These are phyloP conservation scores for Kuschelorhynchus macadamiae DNA, from an alignment of 2,888 invertebrate genomes.

Conservation along the genomic window DNA sequence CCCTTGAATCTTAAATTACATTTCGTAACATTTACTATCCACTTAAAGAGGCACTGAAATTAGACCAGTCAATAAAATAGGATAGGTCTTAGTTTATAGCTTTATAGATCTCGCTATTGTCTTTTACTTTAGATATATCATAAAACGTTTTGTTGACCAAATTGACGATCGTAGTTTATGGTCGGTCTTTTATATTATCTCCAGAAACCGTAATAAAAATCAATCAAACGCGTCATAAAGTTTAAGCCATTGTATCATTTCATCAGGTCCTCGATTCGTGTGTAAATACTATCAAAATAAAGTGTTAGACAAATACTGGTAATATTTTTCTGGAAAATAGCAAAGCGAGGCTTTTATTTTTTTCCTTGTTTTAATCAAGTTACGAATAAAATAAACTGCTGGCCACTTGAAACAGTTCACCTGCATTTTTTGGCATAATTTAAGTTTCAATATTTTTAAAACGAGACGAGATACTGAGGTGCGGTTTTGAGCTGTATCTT, in stretches of 20 bases:
- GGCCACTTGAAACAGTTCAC: too few relatives aligned
- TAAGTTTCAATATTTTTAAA: too few relatives aligned
- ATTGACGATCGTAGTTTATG: constrained; percentile 38
- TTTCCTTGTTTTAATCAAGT: too few relatives aligned
- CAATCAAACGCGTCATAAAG: constrained; percentile 39
- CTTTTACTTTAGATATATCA: constrained; percentile 34
- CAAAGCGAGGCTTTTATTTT: background rate
- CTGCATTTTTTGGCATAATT: too few relatives aligned
- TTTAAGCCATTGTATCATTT: constrained; percentile 28
- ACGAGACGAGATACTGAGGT: too few relatives aligned
- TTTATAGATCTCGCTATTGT: constrained; percentile 34
- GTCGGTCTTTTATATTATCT: constrained; percentile 23
- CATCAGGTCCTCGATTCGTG: constrained; percentile 13
- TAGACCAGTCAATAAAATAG: constrained; percentile 32
- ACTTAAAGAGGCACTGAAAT: constrained; percentile 24
- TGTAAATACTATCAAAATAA: constrained; percentile 26
- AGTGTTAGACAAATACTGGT: constrained; percentile 7
- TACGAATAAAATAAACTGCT: too few relatives aligned
- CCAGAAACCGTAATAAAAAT: constrained; percentile 34
- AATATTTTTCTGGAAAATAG: constrained; percentile 10
- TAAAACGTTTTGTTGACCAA: constrained; percentile 42
- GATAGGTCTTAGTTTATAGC: constrained; percentile 29
- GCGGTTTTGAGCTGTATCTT: too few relatives aligned
- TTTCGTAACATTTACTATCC: background rate
- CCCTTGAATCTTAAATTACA: too few relatives aligned